Percentiles rank a stretch among this genome's conserved stretches.
These are phyloP conservation scores for Trididemnum miniatum DNA, from an alignment of 23 tunicate genomes.

Conservation along the genomic window DNA sequence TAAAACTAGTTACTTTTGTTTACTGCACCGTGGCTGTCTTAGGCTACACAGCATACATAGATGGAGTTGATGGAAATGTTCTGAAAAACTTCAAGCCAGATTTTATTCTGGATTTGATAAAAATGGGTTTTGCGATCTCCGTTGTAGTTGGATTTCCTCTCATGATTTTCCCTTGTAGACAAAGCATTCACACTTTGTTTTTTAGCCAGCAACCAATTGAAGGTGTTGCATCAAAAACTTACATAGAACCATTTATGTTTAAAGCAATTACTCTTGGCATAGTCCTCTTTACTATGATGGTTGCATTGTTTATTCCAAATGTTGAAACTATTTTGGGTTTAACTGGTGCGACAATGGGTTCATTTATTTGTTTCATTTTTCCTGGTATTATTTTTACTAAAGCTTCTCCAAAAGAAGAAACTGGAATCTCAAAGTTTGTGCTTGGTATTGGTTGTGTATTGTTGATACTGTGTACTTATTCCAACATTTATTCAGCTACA, in stretches of 20 bases:
- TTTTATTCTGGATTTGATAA: constrained; percentile 63
- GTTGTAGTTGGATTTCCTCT: constrained; percentile 98
- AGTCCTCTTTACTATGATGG: constrained; percentile 79
- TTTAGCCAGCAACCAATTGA: constrained; percentile 79
- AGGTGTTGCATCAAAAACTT: constrained; percentile 71
- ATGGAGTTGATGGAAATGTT: constrained; percentile 78
- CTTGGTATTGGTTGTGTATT: constrained; percentile 84
- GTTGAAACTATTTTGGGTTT: constrained; percentile 90
- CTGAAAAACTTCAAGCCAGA: constrained; percentile 68
- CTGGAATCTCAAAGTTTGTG: constrained; percentile 65
- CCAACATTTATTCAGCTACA: constrained; percentile 51
- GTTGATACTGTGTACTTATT: constrained; percentile 81
- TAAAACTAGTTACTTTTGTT: constrained; percentile 80
- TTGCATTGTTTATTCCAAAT: constrained; percentile 89
- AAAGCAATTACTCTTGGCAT: constrained; percentile 85
- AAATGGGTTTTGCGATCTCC: constrained; percentile 90
- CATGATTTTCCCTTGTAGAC: constrained; percentile 95
- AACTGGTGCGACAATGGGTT: constrained; percentile 99
- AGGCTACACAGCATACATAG: constrained; percentile 71
- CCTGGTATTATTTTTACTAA: constrained; percentile 81
- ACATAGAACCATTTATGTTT: constrained; percentile 90
- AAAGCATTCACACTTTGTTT: constrained; percentile 85
- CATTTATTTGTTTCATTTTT: constrained; percentile 90
- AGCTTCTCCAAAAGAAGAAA: constrained; percentile 58
- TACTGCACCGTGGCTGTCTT: constrained; percentile 81